Evolutionary conservation across 2,888 invertebrate genomes (phyloP), one percentile per base, ranked within the genome.

Genomic region (Pycnomerus fuliginosus): DNA sequence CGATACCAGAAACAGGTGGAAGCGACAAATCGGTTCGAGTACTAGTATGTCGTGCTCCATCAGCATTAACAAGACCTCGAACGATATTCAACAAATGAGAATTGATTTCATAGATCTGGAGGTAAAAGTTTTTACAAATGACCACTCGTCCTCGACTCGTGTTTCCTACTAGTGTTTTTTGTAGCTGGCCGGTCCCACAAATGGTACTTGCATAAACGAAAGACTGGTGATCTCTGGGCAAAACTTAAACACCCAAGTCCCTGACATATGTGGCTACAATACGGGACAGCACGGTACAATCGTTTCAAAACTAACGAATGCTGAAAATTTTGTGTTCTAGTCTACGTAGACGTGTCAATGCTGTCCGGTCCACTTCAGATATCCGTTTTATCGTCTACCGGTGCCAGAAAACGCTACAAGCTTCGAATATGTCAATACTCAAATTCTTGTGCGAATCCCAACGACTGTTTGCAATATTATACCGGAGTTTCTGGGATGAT

Each of bases 181-280:
- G 7, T 62, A 87, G 87, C 65, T 87, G 25, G 75, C 79, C 49
- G 80, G 83, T 1, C 87, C 88, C 1, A 79, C 76, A 2, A 77
- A 79, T 53, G 88, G 88, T 0, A 77, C 78, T 12, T 89, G 89
- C 55, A 69, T 78, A 23, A 76, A 80, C 16, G 88, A 89, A 64
- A 79, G 83, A 53, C 80, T 89, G 52, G 74, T 85, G 5, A 75
- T 88, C 2, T 79, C 82, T 0, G 88, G 88, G 1, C 84, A 85
- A 61, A 85, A 85, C 65, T 60, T 75, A 0, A 87, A 87, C 60
- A 80, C 77, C 47, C 67, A 78, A n/a, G 72, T 87, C 44, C 88
- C 88, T 0, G 75, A 80, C 3, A 69, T 89, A 13, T 89, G 89
- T 62, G 89, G 89, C 11, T 79, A 84, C 24, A 88, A 87, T 62